A percentile compares a stretch with the other conserved stretches of the same genome.
phyloP scores from a whole-genome alignment of 2,113 vertebrate genomes.

The Campylomormyrus numenius region DNA sequence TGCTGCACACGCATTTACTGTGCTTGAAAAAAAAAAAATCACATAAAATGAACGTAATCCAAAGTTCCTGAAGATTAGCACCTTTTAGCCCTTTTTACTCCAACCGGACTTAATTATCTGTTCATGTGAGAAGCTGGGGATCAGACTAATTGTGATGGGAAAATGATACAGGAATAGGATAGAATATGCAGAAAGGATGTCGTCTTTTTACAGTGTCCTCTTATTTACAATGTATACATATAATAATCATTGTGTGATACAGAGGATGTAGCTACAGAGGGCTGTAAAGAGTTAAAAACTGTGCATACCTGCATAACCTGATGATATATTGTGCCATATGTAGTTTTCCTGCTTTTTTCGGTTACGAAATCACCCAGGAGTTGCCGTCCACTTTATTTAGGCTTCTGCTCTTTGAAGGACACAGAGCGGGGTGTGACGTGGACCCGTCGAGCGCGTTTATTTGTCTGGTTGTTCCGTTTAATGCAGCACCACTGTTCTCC shows the following conservation, averaged over 20 bases:
- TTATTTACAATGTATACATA: not conserved
- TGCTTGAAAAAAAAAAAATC: not conserved
- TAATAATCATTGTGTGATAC: not conserved
- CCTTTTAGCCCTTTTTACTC: not conserved
- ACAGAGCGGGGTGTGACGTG: not conserved
- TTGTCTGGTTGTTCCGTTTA: not conserved
- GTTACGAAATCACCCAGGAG: not conserved
- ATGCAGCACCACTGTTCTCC: not conserved
- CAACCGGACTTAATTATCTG: not conserved
- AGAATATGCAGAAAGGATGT: not conserved
- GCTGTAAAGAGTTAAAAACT: constrained; percentile 17
- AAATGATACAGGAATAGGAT: not conserved
- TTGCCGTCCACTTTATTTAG: not conserved
- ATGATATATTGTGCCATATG: not conserved
- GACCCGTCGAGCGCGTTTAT: too few relatives aligned
- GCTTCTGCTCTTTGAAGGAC: not conserved
- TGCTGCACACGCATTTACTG: not conserved
- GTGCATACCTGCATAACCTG: constrained; percentile 9
- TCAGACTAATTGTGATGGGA: not conserved
- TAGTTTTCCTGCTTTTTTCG: not conserved
- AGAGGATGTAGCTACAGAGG: not conserved
- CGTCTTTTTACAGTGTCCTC: not conserved
- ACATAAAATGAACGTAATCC: not conserved
- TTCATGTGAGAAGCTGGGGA: not conserved
- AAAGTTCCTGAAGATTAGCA: not conserved